Percentiles rank a stretch among this genome's conserved stretches.
Conservation (phyloP, 1,140 invertebrate species). For the Heliothis subflexa region DNA sequence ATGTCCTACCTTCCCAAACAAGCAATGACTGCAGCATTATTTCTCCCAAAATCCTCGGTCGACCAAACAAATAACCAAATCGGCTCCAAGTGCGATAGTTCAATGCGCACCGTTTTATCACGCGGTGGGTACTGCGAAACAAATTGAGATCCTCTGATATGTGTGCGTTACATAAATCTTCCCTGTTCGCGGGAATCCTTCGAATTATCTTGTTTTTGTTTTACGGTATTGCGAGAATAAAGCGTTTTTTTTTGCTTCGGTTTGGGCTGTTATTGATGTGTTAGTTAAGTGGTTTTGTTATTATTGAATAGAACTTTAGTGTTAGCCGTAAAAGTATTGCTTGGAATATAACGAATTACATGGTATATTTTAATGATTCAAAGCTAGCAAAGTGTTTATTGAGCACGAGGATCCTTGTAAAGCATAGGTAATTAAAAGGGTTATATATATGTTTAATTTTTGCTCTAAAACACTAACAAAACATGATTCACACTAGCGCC, state of each 20-base stretch:
- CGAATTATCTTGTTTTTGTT: slow-evolving; percentile 49
- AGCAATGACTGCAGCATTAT: slow-evolving; percentile 22
- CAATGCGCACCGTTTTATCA: slow-evolving; percentile 61
- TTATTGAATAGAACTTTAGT: not conserved
- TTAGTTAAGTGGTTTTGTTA: not conserved
- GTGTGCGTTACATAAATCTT: slow-evolving; percentile 62
- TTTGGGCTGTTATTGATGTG: not conserved
- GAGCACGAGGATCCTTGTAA: too few species aligned
- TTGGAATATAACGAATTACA: too few species aligned
- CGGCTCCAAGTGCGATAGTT: slow-evolving; percentile 53
- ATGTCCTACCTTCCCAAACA: not conserved
- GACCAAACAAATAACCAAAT: slow-evolving; percentile 54
- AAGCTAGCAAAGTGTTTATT: too few species aligned
- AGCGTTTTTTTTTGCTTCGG: slow-evolving; percentile 9
- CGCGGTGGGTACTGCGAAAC: slow-evolving; percentile 54
- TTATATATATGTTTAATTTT: not conserved
- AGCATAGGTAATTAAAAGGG: too few species aligned
- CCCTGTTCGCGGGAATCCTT: slow-evolving; percentile 36
- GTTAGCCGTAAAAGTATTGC: too few species aligned
- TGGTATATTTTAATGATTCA: too few species aligned
- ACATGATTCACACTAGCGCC: slow-evolving; percentile 3
- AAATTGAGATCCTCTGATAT: slow-evolving; percentile 69
- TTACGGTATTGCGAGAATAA: slow-evolving; percentile 39
- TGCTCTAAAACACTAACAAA: not conserved
- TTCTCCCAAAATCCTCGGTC: slow-evolving; percentile 34